Conservation (phyloP, 2,113 vertebrate genomes). For the Larimichthys crocea region DNA sequence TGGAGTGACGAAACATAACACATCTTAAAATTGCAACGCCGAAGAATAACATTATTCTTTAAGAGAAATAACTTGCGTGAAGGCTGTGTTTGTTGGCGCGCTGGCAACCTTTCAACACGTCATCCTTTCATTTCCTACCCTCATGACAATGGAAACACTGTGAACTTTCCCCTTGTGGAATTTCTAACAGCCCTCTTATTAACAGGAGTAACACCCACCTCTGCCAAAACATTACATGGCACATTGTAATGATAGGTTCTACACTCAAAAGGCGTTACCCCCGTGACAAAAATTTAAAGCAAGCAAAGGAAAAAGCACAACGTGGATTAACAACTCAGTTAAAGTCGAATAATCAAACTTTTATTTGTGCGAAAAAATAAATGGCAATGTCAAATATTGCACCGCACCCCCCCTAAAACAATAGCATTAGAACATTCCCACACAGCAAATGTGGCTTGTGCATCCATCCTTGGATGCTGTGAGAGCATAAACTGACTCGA, state of each 20-base stretch:
- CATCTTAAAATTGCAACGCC: conserved; percentile 20
- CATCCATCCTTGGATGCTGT: conserved; percentile 35
- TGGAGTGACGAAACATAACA: conserved; percentile 44
- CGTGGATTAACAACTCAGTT: neutral
- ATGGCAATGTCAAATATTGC: neutral
- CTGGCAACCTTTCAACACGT: conserved; percentile 57
- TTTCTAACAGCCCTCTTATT: conserved; percentile 72
- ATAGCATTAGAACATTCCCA: conserved; percentile 5
- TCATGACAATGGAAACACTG: conserved; percentile 71
- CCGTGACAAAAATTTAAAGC: conserved; percentile 19
- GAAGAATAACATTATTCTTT: conserved; percentile 50
- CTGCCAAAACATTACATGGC: conserved; percentile 70
- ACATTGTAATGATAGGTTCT: conserved; percentile 50
- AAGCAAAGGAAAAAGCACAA: neutral
- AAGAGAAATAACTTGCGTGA: conserved; percentile 16
- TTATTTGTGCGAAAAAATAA: conserved; percentile 21
- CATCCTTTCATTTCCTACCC: conserved; percentile 60
- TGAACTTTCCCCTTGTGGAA: conserved; percentile 69
- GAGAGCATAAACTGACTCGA: conserved; percentile 49
- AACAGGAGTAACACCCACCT: conserved; percentile 59
- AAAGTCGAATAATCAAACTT: neutral
- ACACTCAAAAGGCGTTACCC: conserved; percentile 27
- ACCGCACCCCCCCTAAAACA: conserved; percentile 7
- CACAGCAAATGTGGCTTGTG: conserved; percentile 24
- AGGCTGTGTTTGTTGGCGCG: conserved; percentile 46